Evolutionary conservation across 2,888 invertebrate species (phyloP), one percentile per base, ranked within the genome.

Genomic region (Dysmachus trigonus): DNA sequence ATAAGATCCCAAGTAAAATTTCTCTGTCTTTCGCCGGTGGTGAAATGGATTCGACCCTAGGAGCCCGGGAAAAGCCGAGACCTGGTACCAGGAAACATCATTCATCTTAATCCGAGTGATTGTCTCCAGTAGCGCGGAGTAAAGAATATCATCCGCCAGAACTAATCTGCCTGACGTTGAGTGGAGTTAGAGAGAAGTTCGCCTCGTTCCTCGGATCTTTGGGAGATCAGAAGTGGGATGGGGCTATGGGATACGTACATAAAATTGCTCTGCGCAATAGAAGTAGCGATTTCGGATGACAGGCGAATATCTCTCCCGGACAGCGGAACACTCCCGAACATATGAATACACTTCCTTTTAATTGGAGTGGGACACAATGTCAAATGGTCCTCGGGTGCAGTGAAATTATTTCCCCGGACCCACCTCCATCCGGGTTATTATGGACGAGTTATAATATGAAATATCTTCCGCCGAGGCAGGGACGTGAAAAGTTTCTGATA

Each of bases 91-190:
- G 18, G 41, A 41, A 72, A 83, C 38, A 83, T 83, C 83, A 83
- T 83, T 83, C 83, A 83, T 83, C 83, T 83, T 83, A 83, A 83
- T 83, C 83, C 83, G 38, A 30, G 30, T 83, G 83, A 72, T 72
- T 83, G 83, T 83, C 71, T 71, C 38, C 27, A 71, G 82, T 22
- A 62, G 27, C 41, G 72, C 38, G 41, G 38, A 72, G 27, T 72
- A 71, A 72, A 41, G 83, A 72, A 72, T 83, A 71, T 83, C 72
- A 83, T 83, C 83, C 83, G 27, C 72, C 41, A 31, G 72, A 72
- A 72, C 41, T 72, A 72, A 83, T 83, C 71, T 71, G 35, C 72
- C 72, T 72, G 41, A 38, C 71, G 31, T 72, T 83, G 83, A 81
- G 81, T 53, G 33, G 81, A 81, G 53, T 81, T 81, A 62, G 77